Evolutionary conservation across 2,797 vertebrate genomes (phyloP).

Genomic region (Labroides dimidiatus): DNA sequence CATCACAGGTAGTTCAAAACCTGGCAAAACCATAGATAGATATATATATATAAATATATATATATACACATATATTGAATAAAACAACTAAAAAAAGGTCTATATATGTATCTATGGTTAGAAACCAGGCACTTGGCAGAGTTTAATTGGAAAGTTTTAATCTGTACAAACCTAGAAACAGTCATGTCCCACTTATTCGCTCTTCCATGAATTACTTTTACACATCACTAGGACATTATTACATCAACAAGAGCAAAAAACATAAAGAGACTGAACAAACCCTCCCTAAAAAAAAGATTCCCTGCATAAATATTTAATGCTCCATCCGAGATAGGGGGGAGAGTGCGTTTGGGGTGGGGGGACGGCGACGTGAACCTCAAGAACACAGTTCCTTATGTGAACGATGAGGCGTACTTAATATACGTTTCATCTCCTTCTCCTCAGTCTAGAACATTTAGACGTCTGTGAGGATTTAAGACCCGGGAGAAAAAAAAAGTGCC

Average conservation of each 20-base stretch:
- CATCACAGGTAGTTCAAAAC: slow-evolving; percentile 80
- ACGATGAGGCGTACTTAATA: slow-evolving; percentile 45
- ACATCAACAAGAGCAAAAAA: slow-evolving; percentile 84
- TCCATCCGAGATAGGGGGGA: slow-evolving; percentile 30
- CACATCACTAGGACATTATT: slow-evolving; percentile 90
- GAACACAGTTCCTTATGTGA: slow-evolving; percentile 41
- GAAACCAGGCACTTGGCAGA: slow-evolving; percentile 83
- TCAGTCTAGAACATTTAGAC: slow-evolving; percentile 7
- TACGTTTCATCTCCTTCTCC: not conserved
- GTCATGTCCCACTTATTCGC: slow-evolving; percentile 79
- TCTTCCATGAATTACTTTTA: slow-evolving; percentile 72
- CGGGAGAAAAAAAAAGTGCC: slow-evolving; percentile 1
- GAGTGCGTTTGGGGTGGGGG: slow-evolving; percentile 20
- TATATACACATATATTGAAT: slow-evolving; percentile 37
- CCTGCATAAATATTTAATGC: slow-evolving; percentile 76
- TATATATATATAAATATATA: slow-evolving; percentile 80
- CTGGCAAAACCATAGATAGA: slow-evolving; percentile 83
- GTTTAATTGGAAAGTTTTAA: slow-evolving; percentile 83
- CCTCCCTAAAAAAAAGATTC: slow-evolving; percentile 69
- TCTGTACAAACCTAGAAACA: slow-evolving; percentile 90
- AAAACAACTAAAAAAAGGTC: slow-evolving; percentile 83
- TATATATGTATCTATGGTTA: slow-evolving; percentile 86
- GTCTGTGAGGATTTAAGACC: slow-evolving; percentile 4
- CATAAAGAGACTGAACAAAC: slow-evolving; percentile 70
- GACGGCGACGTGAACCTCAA: slow-evolving; percentile 28